phyloP scores from a whole-genome alignment of 2,797 vertebrate species.

The Ataeniobius toweri region DNA sequence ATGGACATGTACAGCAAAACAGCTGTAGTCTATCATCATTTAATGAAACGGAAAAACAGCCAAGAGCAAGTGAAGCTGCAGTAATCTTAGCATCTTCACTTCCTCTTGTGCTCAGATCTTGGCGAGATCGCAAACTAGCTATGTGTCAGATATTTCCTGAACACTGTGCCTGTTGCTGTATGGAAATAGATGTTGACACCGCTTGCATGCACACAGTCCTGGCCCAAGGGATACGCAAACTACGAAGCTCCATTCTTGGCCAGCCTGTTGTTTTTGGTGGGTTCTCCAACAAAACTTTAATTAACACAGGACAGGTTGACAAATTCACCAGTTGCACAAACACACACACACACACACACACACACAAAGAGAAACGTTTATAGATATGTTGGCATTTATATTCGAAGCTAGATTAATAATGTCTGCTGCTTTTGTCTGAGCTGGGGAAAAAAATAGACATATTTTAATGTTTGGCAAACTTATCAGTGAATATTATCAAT shows the following conservation, averaged over 20 bases:
- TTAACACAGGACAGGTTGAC: neutral
- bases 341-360: neutral
- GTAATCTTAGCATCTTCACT: constrained; percentile 25
- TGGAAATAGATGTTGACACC: constrained; percentile 29
- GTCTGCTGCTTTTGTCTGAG: neutral
- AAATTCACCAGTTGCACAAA: neutral
- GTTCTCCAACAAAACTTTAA: neutral
- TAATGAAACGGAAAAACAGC: constrained; percentile 28
- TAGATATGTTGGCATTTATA: neutral
- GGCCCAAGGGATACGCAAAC: neutral
- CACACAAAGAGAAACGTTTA: too few species aligned
- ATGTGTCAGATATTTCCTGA: constrained; percentile 50
- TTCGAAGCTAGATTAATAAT: neutral
- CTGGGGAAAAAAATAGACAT: neutral
- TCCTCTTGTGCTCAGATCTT: constrained; percentile 28
- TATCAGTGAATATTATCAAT: neutral
- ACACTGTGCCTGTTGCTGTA: constrained; percentile 48
- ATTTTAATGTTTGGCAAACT: neutral
- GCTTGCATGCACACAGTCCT: constrained; percentile 8
- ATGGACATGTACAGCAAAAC: neutral
- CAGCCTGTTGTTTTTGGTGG: too few species aligned
- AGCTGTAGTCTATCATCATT: constrained; percentile 17
- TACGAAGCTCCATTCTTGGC: neutral
- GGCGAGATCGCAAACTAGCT: constrained; percentile 28
- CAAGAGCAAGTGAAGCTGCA: constrained; percentile 22